Base-by-base conservation (phyloP, 2,797 vertebrate species). In the Limnodromus scolopaceus region DNA sequence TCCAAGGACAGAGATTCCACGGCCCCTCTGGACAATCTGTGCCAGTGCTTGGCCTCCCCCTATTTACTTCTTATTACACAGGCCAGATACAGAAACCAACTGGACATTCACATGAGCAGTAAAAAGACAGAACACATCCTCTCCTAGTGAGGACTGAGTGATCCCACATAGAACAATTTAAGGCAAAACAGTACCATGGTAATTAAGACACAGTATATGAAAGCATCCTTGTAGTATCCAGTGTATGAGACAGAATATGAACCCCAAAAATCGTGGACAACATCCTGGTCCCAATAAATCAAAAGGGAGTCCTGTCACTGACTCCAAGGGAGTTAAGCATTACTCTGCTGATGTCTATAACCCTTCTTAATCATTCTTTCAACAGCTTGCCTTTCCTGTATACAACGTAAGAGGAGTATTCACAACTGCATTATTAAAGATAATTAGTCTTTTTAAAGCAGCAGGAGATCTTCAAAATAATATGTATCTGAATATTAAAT, bases 221-320 rank as follows among this genome's bases (percentile, higher is more conserved):
- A 93, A 53, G 9, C 28, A 86, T 32, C n/a, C n/a, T 85, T 78
- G 19, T 48, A 77, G 69, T 80, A n/a, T 46, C 14, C 36, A 93
- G 38, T 38, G 58, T 51, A 41, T 66, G n/a, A 96, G 68, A 96
- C 32, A 96, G 54, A 79, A 34, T 58, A 95, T 82, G 71, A 86
- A 61, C 53, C 49, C 36, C 27, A 74, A 83, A 95, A 80, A 68
- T 34, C 11, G 9, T 58, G 60, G 36, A 54, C 43, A 71, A 86
- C 77, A 86, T 84, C 36, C 69, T 61, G 49, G 36, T 18, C 10
- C 30, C 48, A 36, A 2, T 49, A 20, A 89, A 77, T 32, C 13
- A 87, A 79, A 74, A 74, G 16, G 22, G 19, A 39, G 18, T 49
- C 48, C 54, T 85, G 41, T 24, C 64, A 88, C 41, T 10, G n/a